Evolutionary conservation across 92 coral and sea anemone genomes (phyloP).

Genomic region (Porites cylindrica): DNA sequence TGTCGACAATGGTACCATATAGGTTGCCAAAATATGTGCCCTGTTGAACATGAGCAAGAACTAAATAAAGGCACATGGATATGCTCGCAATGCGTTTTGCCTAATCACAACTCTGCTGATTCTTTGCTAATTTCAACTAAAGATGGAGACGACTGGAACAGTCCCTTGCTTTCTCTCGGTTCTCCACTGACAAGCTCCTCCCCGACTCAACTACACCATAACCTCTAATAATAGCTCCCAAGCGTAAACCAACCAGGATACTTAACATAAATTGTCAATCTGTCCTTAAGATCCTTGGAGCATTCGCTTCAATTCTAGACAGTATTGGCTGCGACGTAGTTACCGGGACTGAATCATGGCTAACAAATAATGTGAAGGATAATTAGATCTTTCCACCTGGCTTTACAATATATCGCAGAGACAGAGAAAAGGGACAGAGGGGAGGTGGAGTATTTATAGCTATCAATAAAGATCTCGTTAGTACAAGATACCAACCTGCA

Average conservation of each 20-base stretch:
- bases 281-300: not conserved
- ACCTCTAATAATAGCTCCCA: not conserved
- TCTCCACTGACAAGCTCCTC: conserved; percentile 11
- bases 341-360: conserved; percentile 42
- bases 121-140: not conserved
- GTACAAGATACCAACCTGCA: not conserved
- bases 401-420: conserved; percentile 62
- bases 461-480: conserved; percentile 4
- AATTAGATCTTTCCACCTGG: conserved; percentile 59
- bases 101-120: conserved; percentile 4
- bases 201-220: conserved; percentile 4
- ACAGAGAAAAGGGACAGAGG: conserved; percentile 38
- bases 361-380: conserved; percentile 43
- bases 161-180: not conserved
- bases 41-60: not conserved
- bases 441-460: conserved; percentile 58
- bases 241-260: conserved; percentile 9
- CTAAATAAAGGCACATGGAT: not conserved
- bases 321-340: not conserved
- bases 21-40: not conserved
- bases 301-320: not conserved
- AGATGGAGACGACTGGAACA: not conserved
- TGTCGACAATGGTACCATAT: conserved; percentile 12
- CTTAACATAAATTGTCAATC: conserved; percentile 23
- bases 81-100: conserved; percentile 19